Evolutionary conservation across 2,888 invertebrate genomes (phyloP).

Genomic region (Eustalomyia histrio): DNA sequence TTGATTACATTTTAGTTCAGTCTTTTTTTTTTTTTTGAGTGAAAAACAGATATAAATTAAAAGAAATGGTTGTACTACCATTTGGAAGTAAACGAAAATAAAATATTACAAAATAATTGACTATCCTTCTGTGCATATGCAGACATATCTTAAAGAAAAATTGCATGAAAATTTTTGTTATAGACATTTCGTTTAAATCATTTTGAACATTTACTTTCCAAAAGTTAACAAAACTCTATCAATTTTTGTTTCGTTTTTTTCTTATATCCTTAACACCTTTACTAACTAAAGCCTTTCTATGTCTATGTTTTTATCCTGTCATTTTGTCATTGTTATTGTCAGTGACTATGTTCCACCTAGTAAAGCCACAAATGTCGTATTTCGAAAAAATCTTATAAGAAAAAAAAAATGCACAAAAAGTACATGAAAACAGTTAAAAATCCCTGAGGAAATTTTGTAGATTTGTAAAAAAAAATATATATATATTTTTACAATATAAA

Average conservation of each 20-base stretch:
- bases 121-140: background rate
- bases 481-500: background rate
- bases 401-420: background rate
- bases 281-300: slow-evolving; percentile 40
- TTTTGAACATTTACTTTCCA: background rate
- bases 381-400: background rate
- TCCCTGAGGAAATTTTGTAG: slow-evolving; percentile 36
- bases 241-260: background rate
- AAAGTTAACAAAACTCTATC: slow-evolving; percentile 17
- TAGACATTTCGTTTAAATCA: background rate
- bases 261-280: slow-evolving; percentile 19
- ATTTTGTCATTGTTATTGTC: slow-evolving; percentile 37
- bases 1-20: too few relatives aligned
- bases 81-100: background rate
- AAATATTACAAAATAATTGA: background rate
- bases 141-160: background rate
- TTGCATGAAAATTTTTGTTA: background rate
- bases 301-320: slow-evolving; percentile 40
- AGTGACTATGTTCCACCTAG: slow-evolving; percentile 1
- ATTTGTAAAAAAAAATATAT: background rate
- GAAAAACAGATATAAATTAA: too few relatives aligned
- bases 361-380: slow-evolving; percentile 15
- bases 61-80: background rate
- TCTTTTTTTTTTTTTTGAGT: too few relatives aligned
- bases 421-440: background rate